These are phyloP conservation scores for Psilanteris sp. DNA, from an alignment of 1,140 invertebrate species.

Conservation along the genomic window DNA sequence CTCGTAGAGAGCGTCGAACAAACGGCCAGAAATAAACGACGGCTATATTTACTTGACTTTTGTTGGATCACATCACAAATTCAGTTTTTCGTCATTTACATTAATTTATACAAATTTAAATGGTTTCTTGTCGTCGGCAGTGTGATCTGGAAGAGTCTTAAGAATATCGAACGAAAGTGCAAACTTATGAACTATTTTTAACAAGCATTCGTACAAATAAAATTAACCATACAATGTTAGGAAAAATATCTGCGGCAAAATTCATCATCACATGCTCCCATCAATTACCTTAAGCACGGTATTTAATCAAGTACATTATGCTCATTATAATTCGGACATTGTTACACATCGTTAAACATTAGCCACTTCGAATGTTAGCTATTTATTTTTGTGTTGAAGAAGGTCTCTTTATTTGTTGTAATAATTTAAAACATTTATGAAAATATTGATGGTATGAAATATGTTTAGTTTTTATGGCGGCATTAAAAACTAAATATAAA, in stretches of 20 bases:
- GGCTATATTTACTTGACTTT: neutral
- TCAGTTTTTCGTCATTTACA: neutral
- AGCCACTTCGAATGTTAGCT: too few species aligned
- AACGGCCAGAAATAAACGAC: conserved; percentile 7
- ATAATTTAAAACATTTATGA: too few species aligned
- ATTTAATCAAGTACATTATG: conserved; percentile 13
- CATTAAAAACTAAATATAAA: too few species aligned
- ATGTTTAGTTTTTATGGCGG: too few species aligned
- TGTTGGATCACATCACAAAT: neutral
- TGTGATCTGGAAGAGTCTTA: conserved; percentile 3
- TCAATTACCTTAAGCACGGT: conserved; percentile 50
- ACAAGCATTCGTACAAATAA: neutral
- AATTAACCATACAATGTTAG: neutral
- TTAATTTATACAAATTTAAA: neutral
- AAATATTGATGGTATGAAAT: too few species aligned
- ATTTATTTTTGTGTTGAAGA: too few species aligned
- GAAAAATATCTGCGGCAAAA: neutral
- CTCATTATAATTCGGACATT: conserved; percentile 7
- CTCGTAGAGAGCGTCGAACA: conserved; percentile 14
- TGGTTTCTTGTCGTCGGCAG: conserved; percentile 22
- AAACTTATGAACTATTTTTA: neutral
- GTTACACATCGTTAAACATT: neutral
- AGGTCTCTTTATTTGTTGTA: too few species aligned
- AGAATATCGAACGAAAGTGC: neutral
- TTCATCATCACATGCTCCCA: conserved; percentile 35